Base-by-base conservation (phyloP, 1,140 invertebrate genomes). In the Gryllus bimaculatus region DNA sequence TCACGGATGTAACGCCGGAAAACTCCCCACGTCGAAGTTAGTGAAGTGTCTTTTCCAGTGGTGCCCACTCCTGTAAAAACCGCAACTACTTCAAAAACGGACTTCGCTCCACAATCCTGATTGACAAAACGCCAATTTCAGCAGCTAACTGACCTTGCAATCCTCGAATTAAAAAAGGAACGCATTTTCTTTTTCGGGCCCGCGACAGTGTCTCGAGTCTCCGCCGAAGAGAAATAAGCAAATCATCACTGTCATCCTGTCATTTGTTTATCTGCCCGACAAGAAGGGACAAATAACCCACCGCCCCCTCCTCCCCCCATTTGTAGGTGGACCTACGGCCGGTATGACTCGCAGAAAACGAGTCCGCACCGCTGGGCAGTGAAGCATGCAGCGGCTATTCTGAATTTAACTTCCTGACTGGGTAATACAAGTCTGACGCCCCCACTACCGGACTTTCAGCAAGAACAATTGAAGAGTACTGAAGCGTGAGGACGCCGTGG, bases 371-470 rank as follows among this genome's bases (percentile, higher is more conserved):
- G 7, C 54, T 66, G 54, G 54, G 54, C 54, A 66, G 54, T 66
- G 54, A 18, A 66, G 54, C 54, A 66, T 66, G 54, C 10, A 66
- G 54, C 54, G 54, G 54, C 54, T 66, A 66, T 66, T 66, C 54
- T 66, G 54, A 66, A 66, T 66, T 66, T 66, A 66, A 66, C 54
- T 66, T 66, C 54, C 54, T 66, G 54, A 66, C 54, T 66, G 54
- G 54, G 54, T 66, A 66, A 66, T 66, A 66, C 54, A 18, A 66
- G 10, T 10, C 54, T 10, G 54, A 66, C 18, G 10, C 54, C 54
- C 54, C 54, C 10, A 10, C 54, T 3, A 10, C 10, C 7, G 54
- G 54, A 66, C 54, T 66, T 66, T 66, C 54, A 66, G 54, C 54
- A 66, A 66, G 54, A 66, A 66, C 54, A 66, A 66, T 66, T 66